phyloP scores from a whole-genome alignment of 2,888 invertebrate species.

The Drosophila anomalata region DNA sequence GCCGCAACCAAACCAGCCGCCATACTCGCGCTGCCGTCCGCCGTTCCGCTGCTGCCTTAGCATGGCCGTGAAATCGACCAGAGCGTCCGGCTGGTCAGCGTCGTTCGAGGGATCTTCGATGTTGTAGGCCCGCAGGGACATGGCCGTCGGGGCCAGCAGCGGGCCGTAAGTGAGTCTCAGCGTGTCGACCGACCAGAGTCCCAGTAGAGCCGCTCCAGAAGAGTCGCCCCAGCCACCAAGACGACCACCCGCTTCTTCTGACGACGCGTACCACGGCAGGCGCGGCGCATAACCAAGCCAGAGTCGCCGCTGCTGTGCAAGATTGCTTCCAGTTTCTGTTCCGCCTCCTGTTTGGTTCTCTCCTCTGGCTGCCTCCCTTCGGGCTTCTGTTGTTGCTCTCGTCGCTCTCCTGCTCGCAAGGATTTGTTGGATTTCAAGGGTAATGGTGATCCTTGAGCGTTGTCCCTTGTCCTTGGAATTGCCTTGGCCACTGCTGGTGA shows the following conservation, averaged over 20 bases:
- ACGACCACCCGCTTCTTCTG: constrained; percentile 19
- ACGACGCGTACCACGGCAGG: constrained; percentile 40
- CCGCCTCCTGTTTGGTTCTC: constrained; percentile 1
- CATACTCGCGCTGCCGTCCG: constrained; percentile 26
- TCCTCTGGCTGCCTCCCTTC: not conserved
- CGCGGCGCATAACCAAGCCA: constrained; percentile 53
- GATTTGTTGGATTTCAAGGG: constrained; percentile 9
- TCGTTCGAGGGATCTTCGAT: constrained; percentile 52
- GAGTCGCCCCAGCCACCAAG: constrained; percentile 9
- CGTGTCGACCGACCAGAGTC: constrained; percentile 34
- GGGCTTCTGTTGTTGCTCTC: not conserved
- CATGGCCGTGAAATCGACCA: constrained; percentile 68
- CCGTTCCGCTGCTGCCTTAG: constrained; percentile 38
- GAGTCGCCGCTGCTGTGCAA: constrained; percentile 20
- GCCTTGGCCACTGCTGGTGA: not conserved
- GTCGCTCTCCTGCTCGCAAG: constrained; percentile 7
- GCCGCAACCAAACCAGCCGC: constrained; percentile 40
- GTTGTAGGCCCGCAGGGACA: constrained; percentile 57
- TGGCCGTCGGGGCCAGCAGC: constrained; percentile 26
- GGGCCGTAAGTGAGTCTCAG: constrained; percentile 45
- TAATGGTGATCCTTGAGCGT: constrained; percentile 25
- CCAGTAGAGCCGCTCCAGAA: constrained; percentile 7
- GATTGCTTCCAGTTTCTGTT: not conserved
- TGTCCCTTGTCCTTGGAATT: constrained; percentile 4
- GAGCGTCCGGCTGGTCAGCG: constrained; percentile 49